A percentile compares a stretch with the other conserved stretches of the same genome.
Conservation (phyloP, 2,113 vertebrate species). For the Trematocara zebra region DNA sequence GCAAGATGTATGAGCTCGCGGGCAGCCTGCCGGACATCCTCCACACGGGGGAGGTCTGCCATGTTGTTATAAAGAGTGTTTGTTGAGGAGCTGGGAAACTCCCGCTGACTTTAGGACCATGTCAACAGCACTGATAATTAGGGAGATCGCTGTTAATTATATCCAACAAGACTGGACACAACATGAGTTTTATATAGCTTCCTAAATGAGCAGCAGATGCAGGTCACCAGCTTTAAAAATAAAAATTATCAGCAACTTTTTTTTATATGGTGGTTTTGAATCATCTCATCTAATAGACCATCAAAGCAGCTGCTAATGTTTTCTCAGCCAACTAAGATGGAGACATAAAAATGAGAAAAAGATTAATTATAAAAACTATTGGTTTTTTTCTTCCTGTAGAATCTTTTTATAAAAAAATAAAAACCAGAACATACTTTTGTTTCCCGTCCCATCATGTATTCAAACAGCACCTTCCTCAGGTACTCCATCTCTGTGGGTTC, state of each 20-base stretch:
- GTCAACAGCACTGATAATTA: constrained; percentile 55
- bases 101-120: constrained; percentile 62
- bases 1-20: constrained; percentile 36
- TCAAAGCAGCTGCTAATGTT: not conserved
- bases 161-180: constrained; percentile 3
- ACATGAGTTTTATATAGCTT: constrained; percentile 19
- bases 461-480: constrained; percentile 93
- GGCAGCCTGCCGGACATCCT: constrained; percentile 60
- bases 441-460: constrained; percentile 99
- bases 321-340: not conserved
- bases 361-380: not conserved
- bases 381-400: rapidly evolving
- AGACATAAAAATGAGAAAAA: not conserved
- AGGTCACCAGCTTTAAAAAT: not conserved
- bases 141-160: constrained; percentile 39
- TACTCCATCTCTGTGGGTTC: constrained; percentile 96
- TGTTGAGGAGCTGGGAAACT: constrained; percentile 40
- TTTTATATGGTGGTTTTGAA: not conserved
- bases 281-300: not conserved
- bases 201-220: constrained; percentile 1
- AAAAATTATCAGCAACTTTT: not conserved
- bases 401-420: not conserved
- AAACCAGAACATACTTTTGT: constrained; percentile 82
- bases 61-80: constrained; percentile 52
- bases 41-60: constrained; percentile 38